These are phyloP conservation scores for Aldrovandia affinis DNA, from an alignment of 2,797 vertebrate species.

Conservation along the genomic window DNA sequence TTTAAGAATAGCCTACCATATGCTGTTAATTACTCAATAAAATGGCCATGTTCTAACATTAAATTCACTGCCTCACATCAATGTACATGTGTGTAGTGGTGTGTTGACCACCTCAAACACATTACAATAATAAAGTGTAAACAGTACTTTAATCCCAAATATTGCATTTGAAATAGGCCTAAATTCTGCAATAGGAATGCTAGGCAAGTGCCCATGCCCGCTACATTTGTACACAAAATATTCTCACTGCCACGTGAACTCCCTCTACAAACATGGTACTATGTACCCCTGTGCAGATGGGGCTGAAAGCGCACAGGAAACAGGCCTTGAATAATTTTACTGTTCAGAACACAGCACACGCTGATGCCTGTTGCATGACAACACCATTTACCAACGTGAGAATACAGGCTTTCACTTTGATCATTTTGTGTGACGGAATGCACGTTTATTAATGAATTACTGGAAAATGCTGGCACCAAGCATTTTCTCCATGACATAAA, in stretches of 20 bases:
- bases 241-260: neutral
- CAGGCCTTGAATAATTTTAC: neutral
- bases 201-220: neutral
- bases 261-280: neutral
- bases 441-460: neutral
- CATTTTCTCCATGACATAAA: neutral
- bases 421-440: neutral
- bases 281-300: neutral
- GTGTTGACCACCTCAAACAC: neutral
- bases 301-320: neutral
- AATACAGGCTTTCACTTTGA: neutral
- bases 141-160: neutral
- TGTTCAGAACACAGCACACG: neutral
- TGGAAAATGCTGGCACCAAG: neutral
- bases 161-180: neutral
- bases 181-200: neutral
- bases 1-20: neutral
- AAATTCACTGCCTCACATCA: neutral
- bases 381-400: neutral
- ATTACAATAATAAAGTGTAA: too few relatives aligned
- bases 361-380: neutral
- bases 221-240: neutral
- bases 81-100: neutral
- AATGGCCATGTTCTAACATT: neutral
- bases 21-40: neutral